Evolutionary conservation across 2,888 invertebrate genomes (phyloP).

Genomic region (Drosophila lutescens): DNA sequence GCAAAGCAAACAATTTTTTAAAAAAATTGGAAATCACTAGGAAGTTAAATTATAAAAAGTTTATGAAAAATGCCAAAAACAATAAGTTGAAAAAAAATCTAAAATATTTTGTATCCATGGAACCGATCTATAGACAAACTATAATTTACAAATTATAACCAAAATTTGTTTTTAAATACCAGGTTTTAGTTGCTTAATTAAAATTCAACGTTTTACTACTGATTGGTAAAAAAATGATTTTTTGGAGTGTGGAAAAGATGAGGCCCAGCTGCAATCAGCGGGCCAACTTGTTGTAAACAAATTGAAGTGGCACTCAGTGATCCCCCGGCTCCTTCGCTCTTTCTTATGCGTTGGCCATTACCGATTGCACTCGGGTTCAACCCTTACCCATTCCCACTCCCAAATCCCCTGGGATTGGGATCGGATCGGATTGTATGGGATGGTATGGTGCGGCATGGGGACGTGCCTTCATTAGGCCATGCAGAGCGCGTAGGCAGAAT

Average conservation of each 20-base stretch:
- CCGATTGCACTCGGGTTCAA: slow-evolving; percentile 54
- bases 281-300: slow-evolving; percentile 70
- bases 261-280: slow-evolving; percentile 55
- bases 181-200: too few species aligned
- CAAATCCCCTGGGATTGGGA: slow-evolving; percentile 1
- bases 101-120: too few species aligned
- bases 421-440: slow-evolving; percentile 1
- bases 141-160: too few species aligned
- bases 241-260: slow-evolving; percentile 18
- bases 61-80: too few species aligned
- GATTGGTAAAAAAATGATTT: neutral
- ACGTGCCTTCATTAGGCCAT: slow-evolving; percentile 76
- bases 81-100: too few species aligned
- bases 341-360: slow-evolving; percentile 32
- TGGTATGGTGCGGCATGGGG: slow-evolving; percentile 19
- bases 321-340: slow-evolving; percentile 15
- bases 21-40: too few species aligned
- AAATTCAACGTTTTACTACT: neutral
- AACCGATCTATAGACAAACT: too few species aligned
- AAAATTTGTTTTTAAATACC: too few species aligned
- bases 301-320: slow-evolving; percentile 62
- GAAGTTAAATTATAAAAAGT: too few species aligned
- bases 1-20: neutral
- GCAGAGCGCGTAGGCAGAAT: slow-evolving; percentile 62
- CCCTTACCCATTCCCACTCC: slow-evolving; percentile 26